Base-by-base conservation (phyloP, 2,113 vertebrate species). In the Spizaetus ornatus region DNA sequence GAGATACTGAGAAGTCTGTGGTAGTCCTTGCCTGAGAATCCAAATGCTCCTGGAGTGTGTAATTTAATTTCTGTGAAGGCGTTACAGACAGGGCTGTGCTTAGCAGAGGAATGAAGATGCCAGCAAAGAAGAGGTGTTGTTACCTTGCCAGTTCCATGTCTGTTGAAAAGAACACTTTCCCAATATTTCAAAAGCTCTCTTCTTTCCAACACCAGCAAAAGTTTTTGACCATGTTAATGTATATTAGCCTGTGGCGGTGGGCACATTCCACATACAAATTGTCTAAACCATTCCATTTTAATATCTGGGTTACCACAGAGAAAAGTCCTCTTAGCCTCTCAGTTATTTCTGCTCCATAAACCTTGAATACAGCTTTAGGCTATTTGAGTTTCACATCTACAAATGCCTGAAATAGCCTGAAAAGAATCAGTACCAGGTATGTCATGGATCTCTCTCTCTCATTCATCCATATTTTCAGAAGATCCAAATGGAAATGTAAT, bases 301-400 rank as follows among this genome's bases (percentile, higher is more conserved):
- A 38, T 78, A 83, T 77, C 82, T 86, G 55, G 16, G 25, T 95
- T 94, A 63, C 71, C 29, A 86, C 0, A 0, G 26, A 69, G 47
- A 83, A 86, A 93, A 79, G 42, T 78, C 38, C 27, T 83, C n/a
- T 82, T 62, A 82, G 32, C 25, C 23, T 61, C 42, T 83, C 6
- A 1, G 82, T 81, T 92, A 55, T 94, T 94, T 96, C 92, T 96
- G 82, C 82, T 81, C 59, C 82, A 90, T 90, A 92, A 95, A 94
- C 27, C 21, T 78, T 70, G 32, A 92, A 40, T 50, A 73, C 6
- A 55, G 42, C 71, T 80, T 94, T 72, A 90, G 67, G 45, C 29
- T 88, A 86, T 72, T 66, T 59, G 70, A 82, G 29, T 88, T 93
- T 87, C 67, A 73, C 42, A 70, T 70, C 63, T 72, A 47, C 32